Conservation (phyloP, 1,140 invertebrate genomes). For the Cydia pomonella region DNA sequence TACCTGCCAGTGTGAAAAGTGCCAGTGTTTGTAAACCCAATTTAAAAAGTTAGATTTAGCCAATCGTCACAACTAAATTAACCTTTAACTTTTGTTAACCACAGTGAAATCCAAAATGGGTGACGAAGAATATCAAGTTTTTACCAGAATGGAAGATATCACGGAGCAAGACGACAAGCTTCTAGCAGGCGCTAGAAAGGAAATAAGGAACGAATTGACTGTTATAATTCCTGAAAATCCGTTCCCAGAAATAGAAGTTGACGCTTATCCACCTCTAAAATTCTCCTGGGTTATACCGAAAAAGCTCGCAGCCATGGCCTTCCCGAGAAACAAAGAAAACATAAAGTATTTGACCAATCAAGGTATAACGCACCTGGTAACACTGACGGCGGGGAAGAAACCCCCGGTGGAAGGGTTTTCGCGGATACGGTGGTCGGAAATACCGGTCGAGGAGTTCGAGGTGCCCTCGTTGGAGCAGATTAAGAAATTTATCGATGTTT, state of each 20-base stretch:
- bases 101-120: constrained; percentile 56
- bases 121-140: constrained; percentile 63
- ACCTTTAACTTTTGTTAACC: constrained; percentile 44
- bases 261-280: constrained; percentile 81
- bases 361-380: constrained; percentile 80
- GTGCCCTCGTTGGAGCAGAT: constrained; percentile 84
- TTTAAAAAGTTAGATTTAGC: constrained; percentile 36
- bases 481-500: constrained; percentile 83
- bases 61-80: constrained; percentile 15
- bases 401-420: constrained; percentile 80
- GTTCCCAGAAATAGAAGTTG: constrained; percentile 76
- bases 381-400: constrained; percentile 82
- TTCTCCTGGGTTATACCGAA: constrained; percentile 83
- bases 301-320: constrained; percentile 83
- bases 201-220: constrained; percentile 67
- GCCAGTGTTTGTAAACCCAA: constrained; percentile 48
- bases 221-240: constrained; percentile 75
- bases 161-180: constrained; percentile 71
- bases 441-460: constrained; percentile 84
- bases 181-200: constrained; percentile 69
- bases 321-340: constrained; percentile 76
- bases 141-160: constrained; percentile 68
- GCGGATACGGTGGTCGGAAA: constrained; percentile 80
- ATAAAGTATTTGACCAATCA: constrained; percentile 73
- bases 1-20: constrained; percentile 48